phyloP scores from a whole-genome alignment of 2,888 invertebrate genomes.

The Caenorhabditis imperialis region DNA sequence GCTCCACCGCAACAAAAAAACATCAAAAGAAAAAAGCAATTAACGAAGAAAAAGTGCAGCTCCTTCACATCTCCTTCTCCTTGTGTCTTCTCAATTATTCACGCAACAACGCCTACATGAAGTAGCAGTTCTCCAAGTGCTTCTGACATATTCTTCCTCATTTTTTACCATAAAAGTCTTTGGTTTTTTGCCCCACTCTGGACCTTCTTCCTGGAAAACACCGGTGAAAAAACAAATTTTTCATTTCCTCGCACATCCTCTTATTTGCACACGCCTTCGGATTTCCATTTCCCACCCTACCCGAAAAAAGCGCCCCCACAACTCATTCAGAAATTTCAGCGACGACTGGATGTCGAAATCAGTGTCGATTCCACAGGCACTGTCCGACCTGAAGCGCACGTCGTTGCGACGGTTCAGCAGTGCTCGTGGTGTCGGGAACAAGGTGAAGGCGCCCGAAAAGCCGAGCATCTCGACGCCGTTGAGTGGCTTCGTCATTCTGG shows the following conservation, averaged over 20 bases:
- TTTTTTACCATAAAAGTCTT: slow-evolving; percentile 3
- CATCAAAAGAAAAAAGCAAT: slow-evolving; percentile 37
- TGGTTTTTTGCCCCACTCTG: too few relatives aligned
- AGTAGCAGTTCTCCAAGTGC: slow-evolving; percentile 43
- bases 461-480: slow-evolving; percentile 50
- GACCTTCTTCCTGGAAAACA: too few relatives aligned
- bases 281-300: background rate
- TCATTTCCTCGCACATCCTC: slow-evolving; percentile 12
- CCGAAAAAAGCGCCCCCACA: too few relatives aligned
- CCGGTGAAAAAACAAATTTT: slow-evolving; percentile 23
- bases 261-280: slow-evolving; percentile 10
- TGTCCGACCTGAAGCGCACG: slow-evolving; percentile 58
- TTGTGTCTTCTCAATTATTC: slow-evolving; percentile 36
- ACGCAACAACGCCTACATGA: slow-evolving; percentile 54
- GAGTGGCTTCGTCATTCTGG: slow-evolving; percentile 64
- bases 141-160: slow-evolving; percentile 30
- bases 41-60: slow-evolving; percentile 43
- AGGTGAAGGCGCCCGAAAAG: slow-evolving; percentile 19
- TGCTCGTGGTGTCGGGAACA: slow-evolving; percentile 13
- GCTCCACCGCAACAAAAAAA: slow-evolving; percentile 2
- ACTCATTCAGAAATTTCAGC: background rate
- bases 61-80: slow-evolving; percentile 2
- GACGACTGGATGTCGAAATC: slow-evolving; percentile 56
- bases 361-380: slow-evolving; percentile 64
- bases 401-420: slow-evolving; percentile 57